Base-by-base conservation (phyloP, 92 coral and sea anemone genomes). In the Bergia sp. region DNA sequence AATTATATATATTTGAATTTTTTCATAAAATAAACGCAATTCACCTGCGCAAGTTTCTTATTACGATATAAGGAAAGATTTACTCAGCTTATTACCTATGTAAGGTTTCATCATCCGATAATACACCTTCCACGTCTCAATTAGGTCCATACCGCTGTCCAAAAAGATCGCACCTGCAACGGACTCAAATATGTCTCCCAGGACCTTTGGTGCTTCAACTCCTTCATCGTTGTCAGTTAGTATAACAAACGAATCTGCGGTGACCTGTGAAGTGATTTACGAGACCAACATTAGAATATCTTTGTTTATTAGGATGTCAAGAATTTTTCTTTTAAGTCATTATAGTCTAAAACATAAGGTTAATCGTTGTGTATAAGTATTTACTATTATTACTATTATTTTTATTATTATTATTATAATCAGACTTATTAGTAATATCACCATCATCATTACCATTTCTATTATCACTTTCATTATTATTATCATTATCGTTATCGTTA, bases 91-190 rank as follows among this genome's bases (percentile, higher is more conserved):
- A 89, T 89, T 86, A 93, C 98, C 96, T 49, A 97, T 95, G 89
- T 92, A 95, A 44, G 96, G 96, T 83, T 90, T 88, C 95, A 97
- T 92, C 99, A 97, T 97, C 38, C 94, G 97, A 85, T 97, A 93
- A 86, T 92, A 97, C 21, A 97, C 96, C 41, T 86, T 88, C 99
- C 99, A 97, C 44, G 95, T 93, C 88, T 87, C 82, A 1, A 87
- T 80, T 44, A 97, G 84, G 83, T 95, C 97, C 98, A 94, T 94
- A 90, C 99, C 97, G 93, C 99, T 95, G 98, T 97, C 99, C 89
- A 97, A 50, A 78, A 97, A 97, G 73, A 97, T 91, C 65, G 99
- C 99, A 82, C 98, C 99, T 83, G 99, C 99, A 23, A 97, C 96
- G 9, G 99, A 97, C 83, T 97, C 99, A 78, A 95, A 97, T 86